Evolutionary conservation across 2,888 invertebrate species (phyloP), one percentile per base, ranked within the genome.

Genomic region (Sericinus montela): DNA sequence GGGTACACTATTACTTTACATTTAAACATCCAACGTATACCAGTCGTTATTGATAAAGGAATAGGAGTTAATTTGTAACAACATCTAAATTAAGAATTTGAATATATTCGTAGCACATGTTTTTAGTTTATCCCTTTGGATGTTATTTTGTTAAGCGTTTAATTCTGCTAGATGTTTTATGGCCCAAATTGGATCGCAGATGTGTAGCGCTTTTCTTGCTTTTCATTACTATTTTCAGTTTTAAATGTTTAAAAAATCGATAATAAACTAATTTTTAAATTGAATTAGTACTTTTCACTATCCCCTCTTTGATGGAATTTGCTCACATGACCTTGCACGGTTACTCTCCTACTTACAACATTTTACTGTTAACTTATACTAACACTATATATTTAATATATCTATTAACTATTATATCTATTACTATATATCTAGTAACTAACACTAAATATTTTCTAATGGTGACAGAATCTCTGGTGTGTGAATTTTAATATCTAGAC

Each of bases 121-220:
- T 70, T 45, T 64, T 63, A 59, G 59, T 63, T 25, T 62, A 64
- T 67, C 62, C 61, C 59, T 71, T 69, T 69, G 52, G 60, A 69
- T 64, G 64, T 65, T 62, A 74, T 72, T 75, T 65, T 57, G 63
- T 65, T 67, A 66, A 69, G 67, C 65, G 59, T 73, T 74, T 70
- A 70, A 72, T 72, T 71, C 62, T 60, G 53, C 38, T 49, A 43
- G 39, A 28, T 54, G 60, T 59, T 68, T 69, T 70, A 66, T 60
- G 61, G 61, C 59, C 54, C 65, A 62, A 67, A 69, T 68, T 65
- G 11, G 43, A 29, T 23, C 14, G 13, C 28, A 35, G 41, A 36
- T 36, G 44, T 44, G 23, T 36, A 15, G 10, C 36, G 19, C 29
- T 29, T 47, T 29, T 14, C 2, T 19, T 32, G 4, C 10, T 15